Percentiles rank a stretch among this genome's conserved stretches.
Conservation (phyloP, 2,113 vertebrate species). For the Desmodus rotundus region DNA sequence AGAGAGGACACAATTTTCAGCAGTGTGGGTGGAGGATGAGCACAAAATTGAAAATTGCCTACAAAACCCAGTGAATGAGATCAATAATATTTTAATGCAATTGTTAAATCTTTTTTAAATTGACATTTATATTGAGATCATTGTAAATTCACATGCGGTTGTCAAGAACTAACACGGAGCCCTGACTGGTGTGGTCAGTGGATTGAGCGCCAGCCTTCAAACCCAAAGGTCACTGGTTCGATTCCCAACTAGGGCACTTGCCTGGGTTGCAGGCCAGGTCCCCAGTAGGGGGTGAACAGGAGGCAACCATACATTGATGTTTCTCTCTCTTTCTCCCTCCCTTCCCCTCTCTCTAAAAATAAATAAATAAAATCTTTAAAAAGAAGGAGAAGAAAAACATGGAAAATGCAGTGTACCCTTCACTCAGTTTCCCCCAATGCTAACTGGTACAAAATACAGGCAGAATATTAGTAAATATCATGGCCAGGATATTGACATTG, state of each 20-base stretch:
- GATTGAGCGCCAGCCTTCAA: too few relatives aligned
- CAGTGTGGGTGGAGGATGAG: not conserved
- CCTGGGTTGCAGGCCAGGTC: too few relatives aligned
- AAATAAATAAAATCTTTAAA: too few relatives aligned
- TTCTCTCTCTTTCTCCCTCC: too few relatives aligned
- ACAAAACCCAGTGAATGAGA: not conserved
- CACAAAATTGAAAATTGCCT: not conserved
- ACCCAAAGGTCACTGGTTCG: too few relatives aligned
- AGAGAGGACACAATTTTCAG: not conserved
- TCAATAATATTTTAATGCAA: not conserved
- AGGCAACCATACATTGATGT: too few relatives aligned
- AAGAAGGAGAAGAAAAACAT: too few relatives aligned
- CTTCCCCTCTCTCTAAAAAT: too few relatives aligned
- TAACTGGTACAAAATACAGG: not conserved
- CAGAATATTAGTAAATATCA: not conserved
- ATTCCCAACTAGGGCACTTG: too few relatives aligned
- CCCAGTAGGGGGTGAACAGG: too few relatives aligned
- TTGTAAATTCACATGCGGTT: not conserved
- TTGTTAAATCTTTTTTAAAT: not conserved
- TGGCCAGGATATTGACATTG: not conserved
- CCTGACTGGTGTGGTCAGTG: too few relatives aligned
- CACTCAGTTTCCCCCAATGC: not conserved
- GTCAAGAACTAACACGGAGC: not conserved
- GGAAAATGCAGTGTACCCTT: not conserved
- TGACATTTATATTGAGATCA: not conserved